Base-by-base conservation (phyloP, 2,113 vertebrate genomes). In the Sceloporus undulatus region DNA sequence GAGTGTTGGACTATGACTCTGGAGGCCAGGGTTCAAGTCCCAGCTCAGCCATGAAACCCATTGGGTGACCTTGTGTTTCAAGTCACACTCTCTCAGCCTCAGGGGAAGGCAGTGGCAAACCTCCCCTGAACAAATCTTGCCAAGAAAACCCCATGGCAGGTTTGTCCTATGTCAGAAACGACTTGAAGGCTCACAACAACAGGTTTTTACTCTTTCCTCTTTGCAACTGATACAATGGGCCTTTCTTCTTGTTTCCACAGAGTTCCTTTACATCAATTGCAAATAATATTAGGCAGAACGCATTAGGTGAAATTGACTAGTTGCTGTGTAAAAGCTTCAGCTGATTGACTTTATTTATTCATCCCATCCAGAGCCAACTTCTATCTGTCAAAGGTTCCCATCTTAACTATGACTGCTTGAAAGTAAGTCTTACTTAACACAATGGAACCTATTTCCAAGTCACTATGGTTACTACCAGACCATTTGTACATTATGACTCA, bases 401-500 rank as follows among this genome's bases (percentile, higher is more conserved):
- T 83, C 65, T 40, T 48, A 52, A 83, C 25, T 27, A n/a, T 79
- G 56, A 48, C 65, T 82, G 25, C 65, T 48, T 83, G 6, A 8
- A 18, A 83, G 27, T 70, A 70, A 83, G 65, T 18, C 81, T 42
- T 70, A 70, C 65, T 70, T 40, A 48, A 82, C 23, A 82, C 62
- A 82, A 82, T 66, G 25, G 48, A 79, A 79, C 25, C 13, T 79
- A 16, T 54, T 78, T 79, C 77, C 77, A 54, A 83, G 80, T 68
- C 27, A 16, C 80, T 25, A 82, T 82, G 23, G 80, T 42, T 68
- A 83, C 65, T 27, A 83, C 5, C 59, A 27, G 21, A 23, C 59
- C 65, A 59, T 81, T 81, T 38, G 59, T 65, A 65, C 59, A 48
- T 81, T 82, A 82, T 68, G 80, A 68, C 80, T 83, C 40, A 83